These are phyloP conservation scores for Aythya baeri DNA, from an alignment of 2,113 vertebrate genomes.

Conservation along the genomic window DNA sequence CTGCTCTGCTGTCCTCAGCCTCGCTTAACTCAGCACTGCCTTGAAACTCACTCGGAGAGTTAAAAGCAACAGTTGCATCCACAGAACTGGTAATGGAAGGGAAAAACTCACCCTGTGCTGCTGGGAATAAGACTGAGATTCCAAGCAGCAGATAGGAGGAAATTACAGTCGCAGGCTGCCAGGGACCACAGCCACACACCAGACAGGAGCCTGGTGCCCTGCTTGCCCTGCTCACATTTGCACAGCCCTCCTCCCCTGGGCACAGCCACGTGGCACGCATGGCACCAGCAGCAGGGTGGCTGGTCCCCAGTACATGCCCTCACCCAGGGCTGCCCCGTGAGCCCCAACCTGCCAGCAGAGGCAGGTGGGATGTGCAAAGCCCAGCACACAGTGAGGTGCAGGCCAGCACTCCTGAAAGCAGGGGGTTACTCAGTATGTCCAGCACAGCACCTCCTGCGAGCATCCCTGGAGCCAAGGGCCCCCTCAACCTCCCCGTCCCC, in stretches of 20 bases:
- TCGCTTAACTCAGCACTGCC: background rate
- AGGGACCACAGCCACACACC: too few species aligned
- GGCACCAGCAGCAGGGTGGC: background rate
- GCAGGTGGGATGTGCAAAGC: background rate
- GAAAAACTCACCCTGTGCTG: background rate
- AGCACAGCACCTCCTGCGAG: background rate
- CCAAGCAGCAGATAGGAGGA: background rate
- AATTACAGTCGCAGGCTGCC: fast-evolving
- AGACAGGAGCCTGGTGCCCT: background rate
- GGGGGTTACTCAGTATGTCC: background rate
- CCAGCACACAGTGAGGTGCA: background rate
- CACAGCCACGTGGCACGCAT: background rate
- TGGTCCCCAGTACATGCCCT: fast-evolving
- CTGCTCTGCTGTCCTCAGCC: background rate
- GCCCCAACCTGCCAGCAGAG: background rate
- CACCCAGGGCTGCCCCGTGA: background rate
- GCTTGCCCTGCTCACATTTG: background rate
- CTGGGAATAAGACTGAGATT: background rate
- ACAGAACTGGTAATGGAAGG: fast-evolving
- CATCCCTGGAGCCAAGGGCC: background rate
- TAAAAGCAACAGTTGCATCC: background rate
- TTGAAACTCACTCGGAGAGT: background rate
- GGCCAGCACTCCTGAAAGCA: background rate
- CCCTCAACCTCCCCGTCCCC: background rate
- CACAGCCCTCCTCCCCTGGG: too few species aligned